Percentiles rank a stretch among this genome's conserved stretches.
phyloP scores from a whole-genome alignment of 2,113 vertebrate genomes.

The Stigmatopora nigra region DNA sequence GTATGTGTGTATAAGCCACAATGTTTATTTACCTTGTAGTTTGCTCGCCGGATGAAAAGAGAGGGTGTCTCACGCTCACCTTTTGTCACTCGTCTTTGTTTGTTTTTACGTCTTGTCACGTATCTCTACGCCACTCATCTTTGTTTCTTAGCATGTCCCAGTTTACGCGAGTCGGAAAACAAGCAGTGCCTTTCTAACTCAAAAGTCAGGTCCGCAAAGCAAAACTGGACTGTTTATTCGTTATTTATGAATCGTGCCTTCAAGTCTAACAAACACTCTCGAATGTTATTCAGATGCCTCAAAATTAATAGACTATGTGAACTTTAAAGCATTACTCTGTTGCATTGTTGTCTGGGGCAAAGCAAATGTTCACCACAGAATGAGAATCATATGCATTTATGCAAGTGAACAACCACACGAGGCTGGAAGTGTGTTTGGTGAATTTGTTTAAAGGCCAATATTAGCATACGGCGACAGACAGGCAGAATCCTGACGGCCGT shows the following conservation, averaged over 20 bases:
- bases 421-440: conserved; percentile 62
- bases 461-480: conserved; percentile 68
- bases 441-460: conserved; percentile 72
- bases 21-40: conserved; percentile 44
- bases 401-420: conserved; percentile 65
- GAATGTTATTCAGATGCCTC: conserved; percentile 49
- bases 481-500: conserved; percentile 55
- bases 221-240: conserved; percentile 15
- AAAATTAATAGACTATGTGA: conserved; percentile 62
- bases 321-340: conserved; percentile 47
- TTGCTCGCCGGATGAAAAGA: conserved; percentile 19
- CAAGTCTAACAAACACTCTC: conserved; percentile 42
- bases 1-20: conserved; percentile 18
- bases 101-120: conserved; percentile 21
- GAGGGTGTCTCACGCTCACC: conserved; percentile 11
- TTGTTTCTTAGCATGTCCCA: conserved; percentile 14
- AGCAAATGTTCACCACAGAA: conserved; percentile 43
- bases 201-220: conserved; percentile 23
- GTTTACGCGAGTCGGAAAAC: conserved; percentile 28
- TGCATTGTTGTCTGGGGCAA: conserved; percentile 35
- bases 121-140: conserved; percentile 32
- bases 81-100: conserved; percentile 29
- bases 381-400: conserved; percentile 74
- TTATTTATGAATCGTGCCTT: conserved; percentile 30
- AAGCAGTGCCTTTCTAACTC: conserved; percentile 14